These are phyloP conservation scores for Caiman crocodilus DNA, from an alignment of 2,797 vertebrate genomes.

Conservation along the genomic window DNA sequence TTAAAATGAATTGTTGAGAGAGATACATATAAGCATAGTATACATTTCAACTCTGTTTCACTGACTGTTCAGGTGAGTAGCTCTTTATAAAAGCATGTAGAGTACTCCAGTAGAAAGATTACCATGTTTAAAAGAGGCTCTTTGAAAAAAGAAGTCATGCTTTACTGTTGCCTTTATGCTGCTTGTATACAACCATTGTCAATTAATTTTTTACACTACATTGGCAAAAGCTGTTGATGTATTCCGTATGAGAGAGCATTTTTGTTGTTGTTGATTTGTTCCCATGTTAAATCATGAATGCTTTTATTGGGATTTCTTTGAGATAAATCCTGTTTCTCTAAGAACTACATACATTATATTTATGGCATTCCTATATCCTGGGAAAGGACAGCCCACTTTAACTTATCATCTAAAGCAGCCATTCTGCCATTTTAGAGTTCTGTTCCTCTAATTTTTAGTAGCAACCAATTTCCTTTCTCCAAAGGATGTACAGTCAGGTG, in stretches of 20 bases:
- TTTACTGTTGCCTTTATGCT: conserved; percentile 39
- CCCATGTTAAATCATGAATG: conserved; percentile 31
- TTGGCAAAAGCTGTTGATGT: conserved; percentile 55
- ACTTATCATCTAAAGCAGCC: background rate
- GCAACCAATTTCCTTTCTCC: background rate
- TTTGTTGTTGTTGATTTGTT: conserved; percentile 56
- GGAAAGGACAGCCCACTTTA: background rate
- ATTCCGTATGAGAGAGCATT: background rate
- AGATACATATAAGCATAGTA: conserved; percentile 63
- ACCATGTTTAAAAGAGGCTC: conserved; percentile 35
- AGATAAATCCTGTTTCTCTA: background rate
- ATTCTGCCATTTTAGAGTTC: background rate
- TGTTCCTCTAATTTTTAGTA: background rate
- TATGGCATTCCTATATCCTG: background rate
- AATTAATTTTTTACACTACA: conserved; percentile 35
- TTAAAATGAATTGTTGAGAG: conserved; percentile 69
- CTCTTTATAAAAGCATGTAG: conserved; percentile 59
- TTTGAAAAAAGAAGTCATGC: conserved; percentile 14
- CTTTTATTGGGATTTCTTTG: conserved; percentile 24
- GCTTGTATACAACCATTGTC: conserved; percentile 41
- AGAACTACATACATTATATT: conserved; percentile 5
- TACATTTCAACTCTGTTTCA: conserved; percentile 67
- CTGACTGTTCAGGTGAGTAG: conserved; percentile 57
- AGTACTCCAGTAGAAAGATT: conserved; percentile 73
- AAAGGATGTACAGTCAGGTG: conserved; percentile 8